Evolutionary conservation across 2,888 invertebrate species (phyloP).

Genomic region (Eupithecia inturbata): DNA sequence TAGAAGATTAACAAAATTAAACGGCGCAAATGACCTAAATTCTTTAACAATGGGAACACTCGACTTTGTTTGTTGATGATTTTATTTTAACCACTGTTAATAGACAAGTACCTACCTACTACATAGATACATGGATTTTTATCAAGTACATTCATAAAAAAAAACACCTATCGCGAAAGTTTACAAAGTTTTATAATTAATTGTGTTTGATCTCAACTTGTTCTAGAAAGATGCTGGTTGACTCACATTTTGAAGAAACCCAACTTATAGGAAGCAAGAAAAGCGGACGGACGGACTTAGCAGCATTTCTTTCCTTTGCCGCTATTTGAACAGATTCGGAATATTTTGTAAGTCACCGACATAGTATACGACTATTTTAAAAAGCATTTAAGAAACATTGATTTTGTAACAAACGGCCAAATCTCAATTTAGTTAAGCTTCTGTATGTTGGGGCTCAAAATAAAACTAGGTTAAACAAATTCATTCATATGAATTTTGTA

Average conservation of each 20-base stretch:
- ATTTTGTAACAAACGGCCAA: neutral
- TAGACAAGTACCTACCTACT: too few species aligned
- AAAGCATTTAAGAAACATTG: neutral
- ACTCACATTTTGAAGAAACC: neutral
- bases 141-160: too few species aligned
- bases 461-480: constrained; percentile 8
- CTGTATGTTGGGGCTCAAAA: constrained; percentile 1
- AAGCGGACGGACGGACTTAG: neutral
- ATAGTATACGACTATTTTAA: neutral
- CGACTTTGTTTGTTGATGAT: neutral
- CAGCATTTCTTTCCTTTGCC: too few species aligned
- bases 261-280: neutral
- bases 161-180: too few species aligned
- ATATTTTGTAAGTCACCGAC: neutral
- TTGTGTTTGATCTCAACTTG: too few species aligned
- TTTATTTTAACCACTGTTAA: neutral
- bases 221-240: neutral
- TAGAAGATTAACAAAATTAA: constrained; percentile 36
- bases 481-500: neutral
- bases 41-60: neutral
- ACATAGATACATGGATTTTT: too few species aligned
- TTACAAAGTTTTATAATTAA: too few species aligned
- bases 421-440: constrained; percentile 1
- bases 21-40: constrained; percentile 26
- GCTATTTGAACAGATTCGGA: neutral